A percentile compares a stretch with the other conserved stretches of the same genome.
Conservation (phyloP, 2,113 vertebrate genomes). For the Cottus gobio region DNA sequence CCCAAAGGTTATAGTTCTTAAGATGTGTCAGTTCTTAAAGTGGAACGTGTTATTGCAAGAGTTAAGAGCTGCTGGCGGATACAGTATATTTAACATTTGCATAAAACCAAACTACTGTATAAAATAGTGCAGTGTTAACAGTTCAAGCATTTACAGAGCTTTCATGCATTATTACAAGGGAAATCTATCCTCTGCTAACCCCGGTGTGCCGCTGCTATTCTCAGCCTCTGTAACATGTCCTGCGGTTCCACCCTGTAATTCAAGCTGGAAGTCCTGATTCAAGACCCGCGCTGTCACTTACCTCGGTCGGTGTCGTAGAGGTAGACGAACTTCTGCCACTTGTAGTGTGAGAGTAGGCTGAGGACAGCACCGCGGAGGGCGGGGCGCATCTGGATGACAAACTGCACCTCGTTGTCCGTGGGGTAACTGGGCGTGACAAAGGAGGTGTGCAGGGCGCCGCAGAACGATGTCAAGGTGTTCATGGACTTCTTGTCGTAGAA, state of each 20-base stretch:
- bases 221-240: constrained; percentile 30
- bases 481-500: constrained; percentile 99
- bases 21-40: constrained; percentile 47
- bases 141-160: constrained; percentile 47
- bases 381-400: constrained; percentile 99
- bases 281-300: constrained; percentile 76
- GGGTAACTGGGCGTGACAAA: constrained; percentile 98
- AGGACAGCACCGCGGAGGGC: constrained; percentile 94
- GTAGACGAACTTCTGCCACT: constrained; percentile 99
- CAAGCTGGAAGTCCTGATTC: constrained; percentile 15
- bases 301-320: constrained; percentile 99
- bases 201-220: constrained; percentile 38
- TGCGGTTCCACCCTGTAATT: constrained; percentile 44
- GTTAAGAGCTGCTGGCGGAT: constrained; percentile 48
- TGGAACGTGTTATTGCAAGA: constrained; percentile 62
- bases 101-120: constrained; percentile 50
- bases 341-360: constrained; percentile 94
- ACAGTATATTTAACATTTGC: constrained; percentile 53
- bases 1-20: constrained; percentile 61
- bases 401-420: constrained; percentile 97
- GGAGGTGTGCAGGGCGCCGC: constrained; percentile 97
- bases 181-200: constrained; percentile 49
- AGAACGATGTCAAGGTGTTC: constrained; percentile 99
- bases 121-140: constrained; percentile 58
- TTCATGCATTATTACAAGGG: constrained; percentile 47